Evolutionary conservation across 2,797 vertebrate genomes (phyloP), one percentile per base, ranked within the genome.

Genomic region (Galago senegalensis): DNA sequence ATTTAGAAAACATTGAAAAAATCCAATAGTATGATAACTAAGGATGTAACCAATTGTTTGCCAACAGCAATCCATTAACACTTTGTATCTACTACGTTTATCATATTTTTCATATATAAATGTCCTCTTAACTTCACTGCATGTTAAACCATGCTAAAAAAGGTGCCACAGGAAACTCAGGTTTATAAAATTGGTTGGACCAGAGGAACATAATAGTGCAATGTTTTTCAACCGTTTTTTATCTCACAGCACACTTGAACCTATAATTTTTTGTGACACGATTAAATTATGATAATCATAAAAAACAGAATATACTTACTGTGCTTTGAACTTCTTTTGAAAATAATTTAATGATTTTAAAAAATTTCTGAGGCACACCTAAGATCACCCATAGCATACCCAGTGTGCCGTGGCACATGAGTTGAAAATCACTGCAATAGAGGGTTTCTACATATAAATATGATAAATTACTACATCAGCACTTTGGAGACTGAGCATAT

Each of bases 1-100:
- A 37, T 1, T 75, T 20, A 91, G 10, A 79, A 93, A 75, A 87
- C 86, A 79, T 88, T 34, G 43, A 31, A 77, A 70, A 95, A 75
- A 75, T 87, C 77, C 63, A n/a, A 70, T 46, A 75, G 2, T 46
- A 1, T 67, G 25, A 29, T 56, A 80, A 80, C 5, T 92, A 86
- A 79, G 17, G 23, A 61, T 83, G 76, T 80, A 7, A 67, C 67
- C 37, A 79, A 63, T 93, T 70, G 23, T 8, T 76, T 76, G 5
- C 7, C 12, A 72, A 49, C 63, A 73, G 31, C 5, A 93, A 83
- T 17, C 8, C 81, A 37, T 49, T 93, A 80, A 75, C 1, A 43
- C 70, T 95, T 60, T 25, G 12, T 90, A 77, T 72, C 40, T 84
- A 46, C 16, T 58, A 20, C 18, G 46, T 46, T 25, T 31, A 60